Evolutionary conservation across 2,888 invertebrate genomes (phyloP), one percentile per base, ranked within the genome.

Genomic region (Brachyptera risi): DNA sequence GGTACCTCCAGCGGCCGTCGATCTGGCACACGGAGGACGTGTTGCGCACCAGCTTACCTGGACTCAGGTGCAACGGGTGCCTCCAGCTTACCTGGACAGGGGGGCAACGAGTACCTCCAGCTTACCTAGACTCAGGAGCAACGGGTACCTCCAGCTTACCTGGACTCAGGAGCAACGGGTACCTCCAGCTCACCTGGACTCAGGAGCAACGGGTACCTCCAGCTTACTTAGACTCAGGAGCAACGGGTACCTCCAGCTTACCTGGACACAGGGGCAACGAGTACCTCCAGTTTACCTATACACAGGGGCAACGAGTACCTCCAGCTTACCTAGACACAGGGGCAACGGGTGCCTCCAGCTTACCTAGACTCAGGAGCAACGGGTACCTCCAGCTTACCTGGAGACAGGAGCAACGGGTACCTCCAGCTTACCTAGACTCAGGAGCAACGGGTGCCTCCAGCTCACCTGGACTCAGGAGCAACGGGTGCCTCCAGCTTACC

Each of bases 311-410:
- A 75, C 0, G 92, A 88, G 74, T 96, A 90, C 68, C 96, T 88
- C 98, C 98, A 99, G 67, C 86, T n/a, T n/a, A n/a, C n/a, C n/a
- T n/a, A n/a, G n/a, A n/a, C n/a, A n/a, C n/a, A n/a, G n/a, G n/a
- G n/a, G n/a, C n/a, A n/a, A n/a, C n/a, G n/a, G n/a, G n/a, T n/a
- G n/a, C n/a, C n/a, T n/a, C n/a, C n/a, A n/a, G n/a, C 78, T 74
- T 72, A 92, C 92, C 90, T 70, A 92, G 80, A 71, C 98, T 99
- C 75, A 87, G 87, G 0, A 98, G 98, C 62, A 94, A 75, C 0
- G 92, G 88, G 74, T 96, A 90, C 68, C 96, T 88, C 98, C 98
- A 99, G 67, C 86, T n/a, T n/a, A n/a, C n/a, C n/a, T n/a, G n/a
- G n/a, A n/a, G n/a, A n/a, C n/a, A n/a, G n/a, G n/a, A n/a, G n/a